phyloP scores from a whole-genome alignment of 2,113 vertebrate genomes.

The Muntiacus reevesi region DNA sequence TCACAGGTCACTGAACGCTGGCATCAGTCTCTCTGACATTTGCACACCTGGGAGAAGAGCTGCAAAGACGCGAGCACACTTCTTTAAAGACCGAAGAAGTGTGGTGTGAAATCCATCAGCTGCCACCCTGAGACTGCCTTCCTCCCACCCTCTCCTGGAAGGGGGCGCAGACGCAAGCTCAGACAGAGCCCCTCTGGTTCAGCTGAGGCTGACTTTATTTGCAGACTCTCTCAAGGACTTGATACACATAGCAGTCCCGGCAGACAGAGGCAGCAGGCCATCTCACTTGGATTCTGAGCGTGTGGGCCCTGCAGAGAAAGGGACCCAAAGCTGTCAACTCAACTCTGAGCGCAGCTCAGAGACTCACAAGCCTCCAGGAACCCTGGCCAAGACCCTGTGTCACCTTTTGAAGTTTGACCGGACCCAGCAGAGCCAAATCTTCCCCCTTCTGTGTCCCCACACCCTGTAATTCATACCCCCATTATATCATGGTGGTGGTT shows the following conservation, averaged over 20 bases:
- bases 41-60: slow-evolving; percentile 20
- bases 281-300: background rate
- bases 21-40: slow-evolving; percentile 58
- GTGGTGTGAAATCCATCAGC: background rate
- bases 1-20: slow-evolving; percentile 71
- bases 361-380: background rate
- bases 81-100: background rate
- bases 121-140: background rate
- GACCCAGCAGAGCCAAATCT: background rate
- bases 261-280: rapidly evolving
- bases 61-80: slow-evolving; percentile 19
- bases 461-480: background rate
- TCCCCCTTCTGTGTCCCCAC: background rate
- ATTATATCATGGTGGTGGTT: background rate
- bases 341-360: background rate
- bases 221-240: background rate
- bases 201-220: background rate
- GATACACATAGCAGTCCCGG: background rate
- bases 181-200: background rate
- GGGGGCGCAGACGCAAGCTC: background rate
- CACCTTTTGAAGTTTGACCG: background rate
- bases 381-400: background rate
- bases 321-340: rapidly evolving
- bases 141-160: background rate
- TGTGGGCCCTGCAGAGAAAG: background rate